Evolutionary conservation across 2,888 invertebrate species (phyloP).

Genomic region (Cantharis rustica): DNA sequence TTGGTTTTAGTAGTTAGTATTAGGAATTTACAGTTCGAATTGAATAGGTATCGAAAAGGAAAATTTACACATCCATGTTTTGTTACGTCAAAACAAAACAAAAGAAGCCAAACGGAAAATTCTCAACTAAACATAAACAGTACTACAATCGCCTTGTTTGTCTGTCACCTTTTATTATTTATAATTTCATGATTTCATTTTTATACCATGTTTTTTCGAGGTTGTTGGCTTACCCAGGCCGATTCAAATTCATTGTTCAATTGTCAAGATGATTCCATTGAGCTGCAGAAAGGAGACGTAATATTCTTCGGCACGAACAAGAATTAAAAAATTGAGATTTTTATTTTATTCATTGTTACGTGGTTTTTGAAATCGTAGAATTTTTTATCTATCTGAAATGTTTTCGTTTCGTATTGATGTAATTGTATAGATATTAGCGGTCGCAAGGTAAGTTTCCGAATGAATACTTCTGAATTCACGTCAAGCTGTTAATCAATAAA

Average conservation of each 20-base stretch:
- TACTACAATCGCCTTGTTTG: not conserved
- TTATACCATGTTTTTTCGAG: not conserved
- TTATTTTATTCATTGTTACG: no score
- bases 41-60: not conserved
- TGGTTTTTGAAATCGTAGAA: no score
- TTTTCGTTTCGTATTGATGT: no score
- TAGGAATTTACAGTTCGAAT: no score
- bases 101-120: not conserved
- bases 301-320: not conserved
- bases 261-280: not conserved
- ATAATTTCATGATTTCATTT: not conserved
- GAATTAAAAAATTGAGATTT: not conserved
- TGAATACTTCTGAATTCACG: no score
- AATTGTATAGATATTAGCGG: no score
- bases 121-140: not conserved
- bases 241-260: not conserved
- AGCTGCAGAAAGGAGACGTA: not conserved
- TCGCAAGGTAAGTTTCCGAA: no score
- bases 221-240: not conserved
- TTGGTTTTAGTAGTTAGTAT: no score
- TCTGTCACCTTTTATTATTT: not conserved
- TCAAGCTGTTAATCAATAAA: no score
- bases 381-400: no score
- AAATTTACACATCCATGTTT: not conserved
- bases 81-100: not conserved